Evolutionary conservation across 2,888 invertebrate genomes (phyloP).

Genomic region (Oscheius sp.): DNA sequence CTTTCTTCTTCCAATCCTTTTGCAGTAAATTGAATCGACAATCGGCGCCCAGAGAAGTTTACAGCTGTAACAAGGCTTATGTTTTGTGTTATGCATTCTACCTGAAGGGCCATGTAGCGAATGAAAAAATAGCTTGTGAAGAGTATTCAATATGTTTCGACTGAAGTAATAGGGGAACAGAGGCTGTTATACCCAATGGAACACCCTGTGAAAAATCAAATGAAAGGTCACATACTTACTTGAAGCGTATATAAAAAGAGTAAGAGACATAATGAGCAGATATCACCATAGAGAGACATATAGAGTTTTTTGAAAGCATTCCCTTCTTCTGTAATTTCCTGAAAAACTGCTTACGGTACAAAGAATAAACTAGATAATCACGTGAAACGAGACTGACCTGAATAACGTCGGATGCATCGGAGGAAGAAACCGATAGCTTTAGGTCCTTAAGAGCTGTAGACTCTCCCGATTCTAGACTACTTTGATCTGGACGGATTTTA

Average conservation of each 20-base stretch:
- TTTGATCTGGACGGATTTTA: too few relatives aligned
- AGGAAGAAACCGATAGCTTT: too few relatives aligned
- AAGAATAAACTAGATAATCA: too few relatives aligned
- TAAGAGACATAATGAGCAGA: slow-evolving; percentile 75
- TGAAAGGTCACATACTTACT: slow-evolving; percentile 34
- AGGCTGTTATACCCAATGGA: slow-evolving; percentile 90
- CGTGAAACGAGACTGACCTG: too few relatives aligned
- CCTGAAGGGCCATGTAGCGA: slow-evolving; percentile 78
- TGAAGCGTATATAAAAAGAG: slow-evolving; percentile 88
- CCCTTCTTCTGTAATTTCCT: too few relatives aligned
- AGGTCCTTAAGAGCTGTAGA: too few relatives aligned
- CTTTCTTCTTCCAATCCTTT: slow-evolving; percentile 82
- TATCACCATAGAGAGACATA: slow-evolving; percentile 66
- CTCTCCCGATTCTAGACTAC: too few relatives aligned
- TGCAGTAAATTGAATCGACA: slow-evolving; percentile 88
- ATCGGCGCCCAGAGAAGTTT: slow-evolving; percentile 98
- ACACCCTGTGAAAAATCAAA: slow-evolving; percentile 77
- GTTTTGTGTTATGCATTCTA: slow-evolving; percentile 28
- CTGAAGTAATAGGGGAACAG: slow-evolving; percentile 93
- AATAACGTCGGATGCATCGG: too few relatives aligned
- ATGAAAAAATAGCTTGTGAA: slow-evolving; percentile 80
- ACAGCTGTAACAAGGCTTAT: slow-evolving; percentile 75
- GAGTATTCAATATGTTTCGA: slow-evolving; percentile 90
- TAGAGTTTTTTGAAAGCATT: too few relatives aligned
- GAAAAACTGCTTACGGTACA: too few relatives aligned